These are phyloP conservation scores for Lapara coniferarum DNA, from an alignment of 2,888 invertebrate genomes.

Conservation along the genomic window DNA sequence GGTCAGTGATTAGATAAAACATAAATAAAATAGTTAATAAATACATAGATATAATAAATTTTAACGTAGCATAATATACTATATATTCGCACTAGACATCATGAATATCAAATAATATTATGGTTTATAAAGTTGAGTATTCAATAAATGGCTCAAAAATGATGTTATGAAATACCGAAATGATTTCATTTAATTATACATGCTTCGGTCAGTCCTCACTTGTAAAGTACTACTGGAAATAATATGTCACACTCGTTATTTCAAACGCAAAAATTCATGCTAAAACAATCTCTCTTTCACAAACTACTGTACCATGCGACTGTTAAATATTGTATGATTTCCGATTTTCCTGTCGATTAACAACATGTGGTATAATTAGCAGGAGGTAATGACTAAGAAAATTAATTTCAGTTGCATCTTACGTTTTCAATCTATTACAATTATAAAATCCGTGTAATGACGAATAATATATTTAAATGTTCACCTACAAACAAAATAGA, in stretches of 20 bases:
- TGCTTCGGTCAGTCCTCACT: slow-evolving; percentile 71
- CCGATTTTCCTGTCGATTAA: neutral
- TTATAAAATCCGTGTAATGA: no score
- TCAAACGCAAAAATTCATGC: slow-evolving; percentile 52
- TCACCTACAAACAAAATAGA: no score
- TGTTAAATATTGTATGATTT: slow-evolving; percentile 22
- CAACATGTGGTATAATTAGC: neutral
- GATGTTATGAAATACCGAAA: slow-evolving; percentile 45
- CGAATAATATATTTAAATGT: no score
- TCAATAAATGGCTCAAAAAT: slow-evolving; percentile 39
- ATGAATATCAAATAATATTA: slow-evolving; percentile 28
- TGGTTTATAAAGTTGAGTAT: slow-evolving; percentile 1
- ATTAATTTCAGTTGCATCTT: no score
- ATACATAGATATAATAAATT: slow-evolving; percentile 40
- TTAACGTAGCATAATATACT: slow-evolving; percentile 29
- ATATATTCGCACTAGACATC: slow-evolving; percentile 36
- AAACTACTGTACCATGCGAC: slow-evolving; percentile 51
- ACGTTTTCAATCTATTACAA: no score
- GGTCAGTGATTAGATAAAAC: slow-evolving; percentile 40
- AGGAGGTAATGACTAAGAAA: no score
- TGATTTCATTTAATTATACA: slow-evolving; percentile 45
- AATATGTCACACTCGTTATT: slow-evolving; percentile 46
- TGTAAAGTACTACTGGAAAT: slow-evolving; percentile 33
- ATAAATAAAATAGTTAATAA: slow-evolving; percentile 46
- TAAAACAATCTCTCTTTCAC: slow-evolving; percentile 42